phyloP scores from a whole-genome alignment of 35 echinoderm and acorn worm genomes.

The Ophioderma brevispina region DNA sequence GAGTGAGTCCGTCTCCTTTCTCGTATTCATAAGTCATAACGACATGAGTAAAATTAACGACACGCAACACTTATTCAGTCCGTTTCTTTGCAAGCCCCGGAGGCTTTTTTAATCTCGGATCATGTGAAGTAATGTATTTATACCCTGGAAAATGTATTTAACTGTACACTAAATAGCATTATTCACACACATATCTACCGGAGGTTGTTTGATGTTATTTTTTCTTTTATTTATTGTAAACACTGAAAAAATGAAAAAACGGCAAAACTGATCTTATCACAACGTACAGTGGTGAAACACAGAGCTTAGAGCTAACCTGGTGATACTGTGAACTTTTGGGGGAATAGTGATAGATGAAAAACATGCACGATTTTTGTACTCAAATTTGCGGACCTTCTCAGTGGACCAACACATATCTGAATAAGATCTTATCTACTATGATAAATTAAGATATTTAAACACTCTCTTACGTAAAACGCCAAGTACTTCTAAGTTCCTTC shows the following conservation, averaged over 20 bases:
- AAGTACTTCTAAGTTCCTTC: not conserved
- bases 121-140: not conserved
- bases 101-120: not conserved
- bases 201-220: too few species aligned
- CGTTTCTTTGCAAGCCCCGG: not conserved
- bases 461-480: not conserved
- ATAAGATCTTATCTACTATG: not conserved
- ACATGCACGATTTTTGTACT: not conserved
- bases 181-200: too few species aligned
- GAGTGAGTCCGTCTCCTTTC: too few species aligned
- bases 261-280: too few species aligned
- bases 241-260: too few species aligned
- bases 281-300: too few species aligned
- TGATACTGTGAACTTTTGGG: too few species aligned
- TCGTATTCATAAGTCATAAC: too few species aligned
- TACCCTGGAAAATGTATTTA: not conserved
- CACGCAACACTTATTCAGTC: not conserved
- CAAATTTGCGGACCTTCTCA: not conserved
- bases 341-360: not conserved
- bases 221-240: too few species aligned
- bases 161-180: not conserved
- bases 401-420: constrained; percentile 3
- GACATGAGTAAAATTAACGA: too few species aligned
- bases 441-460: not conserved
- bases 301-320: too few species aligned